A percentile compares a stretch with the other conserved stretches of the same genome.
phyloP scores from a whole-genome alignment of 2,888 invertebrate genomes.

The Horisme vitalbata region DNA sequence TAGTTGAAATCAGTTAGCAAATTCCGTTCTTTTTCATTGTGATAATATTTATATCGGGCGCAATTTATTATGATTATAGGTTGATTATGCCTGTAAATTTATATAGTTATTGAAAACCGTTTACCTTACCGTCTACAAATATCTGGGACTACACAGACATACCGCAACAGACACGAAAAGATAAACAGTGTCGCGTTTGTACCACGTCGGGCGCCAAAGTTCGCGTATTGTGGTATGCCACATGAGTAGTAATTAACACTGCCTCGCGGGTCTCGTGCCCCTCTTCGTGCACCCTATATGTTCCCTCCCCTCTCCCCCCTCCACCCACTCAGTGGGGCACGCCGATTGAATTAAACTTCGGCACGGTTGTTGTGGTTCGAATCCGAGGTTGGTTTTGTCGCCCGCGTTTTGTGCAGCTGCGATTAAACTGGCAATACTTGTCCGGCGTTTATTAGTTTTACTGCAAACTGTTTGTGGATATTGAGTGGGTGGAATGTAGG shows the following conservation, averaged over 20 bases:
- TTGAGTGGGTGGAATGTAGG: constrained; percentile 26
- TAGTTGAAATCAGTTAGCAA: no score
- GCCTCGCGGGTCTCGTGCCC: constrained; percentile 51
- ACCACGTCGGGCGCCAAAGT: constrained; percentile 73
- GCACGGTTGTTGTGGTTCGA: constrained; percentile 77
- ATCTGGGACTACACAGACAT: constrained; percentile 47
- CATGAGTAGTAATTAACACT: constrained; percentile 81
- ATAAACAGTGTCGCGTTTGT: constrained; percentile 62
- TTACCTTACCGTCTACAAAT: constrained; percentile 32
- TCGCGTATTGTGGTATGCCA: constrained; percentile 78
- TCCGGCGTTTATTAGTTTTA: constrained; percentile 72
- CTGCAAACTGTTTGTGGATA: constrained; percentile 31
- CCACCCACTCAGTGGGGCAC: constrained; percentile 60
- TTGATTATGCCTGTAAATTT: no score
- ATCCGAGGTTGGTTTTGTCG: constrained; percentile 76
- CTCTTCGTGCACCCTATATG: constrained; percentile 29
- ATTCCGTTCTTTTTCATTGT: no score
- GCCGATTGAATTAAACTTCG: constrained; percentile 82
- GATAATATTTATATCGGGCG: no score
- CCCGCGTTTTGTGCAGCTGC: constrained; percentile 72
- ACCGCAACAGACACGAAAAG: constrained; percentile 64
- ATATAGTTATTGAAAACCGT: constrained; percentile 1
- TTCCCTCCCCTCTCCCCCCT: constrained; percentile 26
- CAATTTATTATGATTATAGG: no score
- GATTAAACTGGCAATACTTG: constrained; percentile 77